These are phyloP conservation scores for Micoletzkya japonica DNA, from an alignment of 2,888 invertebrate genomes.

Conservation along the genomic window DNA sequence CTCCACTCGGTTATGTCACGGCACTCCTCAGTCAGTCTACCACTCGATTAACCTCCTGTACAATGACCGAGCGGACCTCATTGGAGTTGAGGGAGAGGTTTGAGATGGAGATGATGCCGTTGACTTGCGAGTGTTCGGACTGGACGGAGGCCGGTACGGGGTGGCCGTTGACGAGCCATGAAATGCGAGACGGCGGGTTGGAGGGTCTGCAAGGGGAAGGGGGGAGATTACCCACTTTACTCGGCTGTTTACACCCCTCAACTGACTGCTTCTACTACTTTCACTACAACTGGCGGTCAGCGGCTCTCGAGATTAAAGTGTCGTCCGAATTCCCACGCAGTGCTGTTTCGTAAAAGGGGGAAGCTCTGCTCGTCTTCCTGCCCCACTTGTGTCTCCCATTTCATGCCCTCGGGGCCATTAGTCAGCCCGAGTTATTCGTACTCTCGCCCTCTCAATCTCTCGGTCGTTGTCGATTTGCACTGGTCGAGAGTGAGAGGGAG, in stretches of 20 bases:
- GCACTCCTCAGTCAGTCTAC: not conserved
- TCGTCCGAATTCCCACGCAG: not conserved
- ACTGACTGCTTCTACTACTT: too few relatives aligned
- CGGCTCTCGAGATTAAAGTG: too few relatives aligned
- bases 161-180: slow-evolving; percentile 56
- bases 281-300: too few relatives aligned
- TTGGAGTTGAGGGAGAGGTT: slow-evolving; percentile 42
- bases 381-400: not conserved
- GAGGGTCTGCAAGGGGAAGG: slow-evolving; percentile 40
- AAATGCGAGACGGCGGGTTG: slow-evolving; percentile 57
- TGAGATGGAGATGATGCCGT: slow-evolving; percentile 44
- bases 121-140: slow-evolving; percentile 34
- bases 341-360: too few relatives aligned
- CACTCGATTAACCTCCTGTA: slow-evolving; percentile 3
- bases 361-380: too few relatives aligned
- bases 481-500: too few relatives aligned
- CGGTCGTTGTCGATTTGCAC: not conserved
- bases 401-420: not conserved
- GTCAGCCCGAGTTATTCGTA: not conserved
- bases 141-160: slow-evolving; percentile 37
- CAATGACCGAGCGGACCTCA: slow-evolving; percentile 32
- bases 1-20: not conserved
- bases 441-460: not conserved
- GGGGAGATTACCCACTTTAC: too few relatives aligned
- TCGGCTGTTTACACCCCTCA: too few relatives aligned